Evolutionary conservation across 2,888 invertebrate species (phyloP), one percentile per base, ranked within the genome.

Genomic region (Drosophila nigricruria): DNA sequence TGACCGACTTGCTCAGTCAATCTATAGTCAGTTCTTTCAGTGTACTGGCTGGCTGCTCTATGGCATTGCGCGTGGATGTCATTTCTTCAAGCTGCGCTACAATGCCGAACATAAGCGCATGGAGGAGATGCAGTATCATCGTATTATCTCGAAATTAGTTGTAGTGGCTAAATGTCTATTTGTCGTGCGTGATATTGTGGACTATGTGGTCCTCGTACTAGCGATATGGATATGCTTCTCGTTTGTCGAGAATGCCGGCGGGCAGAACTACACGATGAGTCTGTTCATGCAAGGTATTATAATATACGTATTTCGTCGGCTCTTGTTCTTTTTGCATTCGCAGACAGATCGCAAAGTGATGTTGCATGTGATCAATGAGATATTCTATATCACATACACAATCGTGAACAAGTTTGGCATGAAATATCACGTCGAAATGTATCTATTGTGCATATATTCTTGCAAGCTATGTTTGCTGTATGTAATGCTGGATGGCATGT

Each of bases 61-160:
- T 25, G 69, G 57, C 12, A 82, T 79, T 25, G 65, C 85, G 10
- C 38, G 66, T 1, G 34, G 42, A 20, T 73, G 69, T 38, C 56
- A 79, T n/a, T 82, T 84, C 49, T 32, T 79, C 5, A 79, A 72
- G 43, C 25, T 84, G 18, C 73, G 68, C 4, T 82, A 82, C 42
- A 72, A 82, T 27, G 16, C 42, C 1, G 12, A 58, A 1, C n/a
- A 34, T 0, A 43, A 47, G 8, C 53, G 49, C 2, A 6, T 82
- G 62, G 82, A 82, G 23, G 54, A 64, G 4, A 16, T 36, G 0
- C 47, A 67, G 4, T 58, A 67, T 38, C 50, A 82, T 70, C 67
- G 25, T 0, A 40, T 69, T 4, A 5, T 54, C 0, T 52, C 56
- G 5, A 82, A 82, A 34, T 8, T 84, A 8, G 40, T 74, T 5